phyloP scores from a whole-genome alignment of 2,888 invertebrate genomes.

The Cataglyphis rosenhaueri region DNA sequence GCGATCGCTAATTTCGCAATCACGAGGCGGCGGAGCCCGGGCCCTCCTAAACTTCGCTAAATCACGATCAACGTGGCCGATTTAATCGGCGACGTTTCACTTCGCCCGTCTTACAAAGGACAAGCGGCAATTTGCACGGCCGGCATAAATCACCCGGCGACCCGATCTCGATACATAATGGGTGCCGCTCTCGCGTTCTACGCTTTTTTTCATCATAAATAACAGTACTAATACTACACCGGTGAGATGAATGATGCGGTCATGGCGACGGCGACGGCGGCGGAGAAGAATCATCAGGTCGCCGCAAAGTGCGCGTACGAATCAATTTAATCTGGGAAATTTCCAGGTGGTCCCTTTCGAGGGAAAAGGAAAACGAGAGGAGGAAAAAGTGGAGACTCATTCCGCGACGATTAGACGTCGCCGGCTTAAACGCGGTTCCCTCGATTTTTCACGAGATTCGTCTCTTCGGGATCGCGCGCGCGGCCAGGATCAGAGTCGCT shows the following conservation, averaged over 20 bases:
- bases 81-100: conserved; percentile 74
- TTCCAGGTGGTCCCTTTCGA: conserved; percentile 72
- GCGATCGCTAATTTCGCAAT: conserved; percentile 50
- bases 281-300: conserved; percentile 46
- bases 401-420: conserved; percentile 74
- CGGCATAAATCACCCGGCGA: conserved; percentile 72
- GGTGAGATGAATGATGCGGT: conserved; percentile 74
- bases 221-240: conserved; percentile 76
- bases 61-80: conserved; percentile 64
- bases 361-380: conserved; percentile 2
- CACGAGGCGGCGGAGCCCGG: conserved; percentile 31
- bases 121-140: conserved; percentile 76
- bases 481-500: not conserved
- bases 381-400: conserved; percentile 76
- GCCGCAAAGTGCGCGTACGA: conserved; percentile 70
- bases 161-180: conserved; percentile 74
- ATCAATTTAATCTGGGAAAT: conserved; percentile 77
- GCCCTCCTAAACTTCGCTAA: conserved; percentile 64
- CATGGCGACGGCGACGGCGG: conserved; percentile 22
- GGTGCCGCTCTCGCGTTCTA: conserved; percentile 67
- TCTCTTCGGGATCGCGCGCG: conserved; percentile 28
- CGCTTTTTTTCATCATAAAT: conserved; percentile 74
- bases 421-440: conserved; percentile 27
- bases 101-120: conserved; percentile 70
- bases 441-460: conserved; percentile 4